phyloP scores from a whole-genome alignment of 2,797 vertebrate genomes.

The Poecile montanus region DNA sequence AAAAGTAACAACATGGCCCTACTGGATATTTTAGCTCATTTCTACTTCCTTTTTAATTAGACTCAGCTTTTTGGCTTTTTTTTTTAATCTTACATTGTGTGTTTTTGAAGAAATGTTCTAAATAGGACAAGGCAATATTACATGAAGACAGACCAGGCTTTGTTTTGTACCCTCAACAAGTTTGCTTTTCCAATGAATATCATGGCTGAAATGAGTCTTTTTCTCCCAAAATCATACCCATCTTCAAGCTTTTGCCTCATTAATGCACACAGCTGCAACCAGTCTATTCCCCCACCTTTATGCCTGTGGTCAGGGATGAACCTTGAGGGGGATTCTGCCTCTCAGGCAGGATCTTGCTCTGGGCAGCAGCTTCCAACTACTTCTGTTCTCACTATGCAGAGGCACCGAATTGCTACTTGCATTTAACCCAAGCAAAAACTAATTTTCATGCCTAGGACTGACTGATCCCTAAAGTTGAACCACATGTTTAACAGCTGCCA shows the following conservation, averaged over 20 bases:
- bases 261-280: background rate
- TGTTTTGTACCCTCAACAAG: background rate
- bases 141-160: background rate
- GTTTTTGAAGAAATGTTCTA: background rate
- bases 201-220: background rate
- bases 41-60: background rate
- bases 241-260: background rate
- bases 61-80: background rate
- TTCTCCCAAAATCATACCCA: background rate
- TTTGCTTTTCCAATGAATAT: background rate
- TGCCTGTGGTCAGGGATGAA: background rate
- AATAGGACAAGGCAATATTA: background rate
- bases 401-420: background rate
- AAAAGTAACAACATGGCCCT: background rate
- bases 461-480: slow-evolving; percentile 30
- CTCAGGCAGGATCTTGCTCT: background rate
- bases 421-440: background rate
- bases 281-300: background rate
- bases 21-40: background rate
- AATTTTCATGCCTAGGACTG: slow-evolving; percentile 4
- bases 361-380: background rate
- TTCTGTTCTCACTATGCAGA: background rate
- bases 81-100: rapidly evolving
- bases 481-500: background rate
- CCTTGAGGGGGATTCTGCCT: background rate